Conservation (phyloP, 2,888 invertebrate species). For the Esperia sulphurella region DNA sequence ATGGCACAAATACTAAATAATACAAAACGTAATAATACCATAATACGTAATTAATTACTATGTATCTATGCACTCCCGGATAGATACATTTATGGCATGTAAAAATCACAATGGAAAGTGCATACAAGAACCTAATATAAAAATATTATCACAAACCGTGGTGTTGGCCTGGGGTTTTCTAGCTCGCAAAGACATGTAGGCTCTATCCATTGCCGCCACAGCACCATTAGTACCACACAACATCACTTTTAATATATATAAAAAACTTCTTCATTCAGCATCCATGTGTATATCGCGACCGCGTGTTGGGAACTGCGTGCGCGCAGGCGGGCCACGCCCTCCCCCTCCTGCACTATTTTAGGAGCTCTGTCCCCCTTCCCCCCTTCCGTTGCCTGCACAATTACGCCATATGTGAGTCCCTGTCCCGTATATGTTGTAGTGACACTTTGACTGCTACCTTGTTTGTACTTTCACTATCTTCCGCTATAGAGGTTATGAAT, state of each 20-base stretch:
- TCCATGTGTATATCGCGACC: slow-evolving; percentile 27
- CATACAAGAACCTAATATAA: too few species aligned
- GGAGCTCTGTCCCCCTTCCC: slow-evolving; percentile 36
- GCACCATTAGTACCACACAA: slow-evolving; percentile 68
- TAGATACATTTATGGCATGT: too few species aligned
- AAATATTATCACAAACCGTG: slow-evolving; percentile 42
- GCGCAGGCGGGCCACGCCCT: slow-evolving; percentile 30
- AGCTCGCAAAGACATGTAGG: slow-evolving; percentile 75
- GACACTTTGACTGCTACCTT: background rate
- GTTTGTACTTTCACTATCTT: background rate
- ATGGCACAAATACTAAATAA: too few species aligned
- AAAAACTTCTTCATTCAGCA: slow-evolving; percentile 1
- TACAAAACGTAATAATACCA: too few species aligned
- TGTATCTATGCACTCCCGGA: too few species aligned
- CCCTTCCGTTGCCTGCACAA: slow-evolving; percentile 17
- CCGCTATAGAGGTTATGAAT: too few species aligned
- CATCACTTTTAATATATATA: slow-evolving; percentile 33
- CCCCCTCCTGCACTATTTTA: slow-evolving; percentile 53
- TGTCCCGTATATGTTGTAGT: slow-evolving; percentile 3
- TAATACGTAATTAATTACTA: too few species aligned
- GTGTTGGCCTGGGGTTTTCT: slow-evolving; percentile 58
- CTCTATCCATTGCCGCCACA: slow-evolving; percentile 72
- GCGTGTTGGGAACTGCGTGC: slow-evolving; percentile 45
- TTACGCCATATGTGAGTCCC: slow-evolving; percentile 36
- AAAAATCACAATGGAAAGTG: too few species aligned